Base-by-base conservation (phyloP, 2,888 invertebrate species). In the Vannuccia rotundouncinata region DNA sequence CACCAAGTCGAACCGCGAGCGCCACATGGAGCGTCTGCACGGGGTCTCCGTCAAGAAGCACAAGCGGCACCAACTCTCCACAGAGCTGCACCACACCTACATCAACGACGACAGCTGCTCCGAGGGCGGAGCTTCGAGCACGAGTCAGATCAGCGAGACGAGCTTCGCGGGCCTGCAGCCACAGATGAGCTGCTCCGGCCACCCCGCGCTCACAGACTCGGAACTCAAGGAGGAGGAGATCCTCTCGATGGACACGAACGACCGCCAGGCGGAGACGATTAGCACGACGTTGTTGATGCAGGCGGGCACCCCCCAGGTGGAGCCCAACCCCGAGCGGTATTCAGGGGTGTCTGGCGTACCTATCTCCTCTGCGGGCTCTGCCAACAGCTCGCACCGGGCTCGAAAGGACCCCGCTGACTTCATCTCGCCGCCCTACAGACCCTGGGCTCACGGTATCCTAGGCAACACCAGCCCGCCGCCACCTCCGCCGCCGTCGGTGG, bases 1-100 rank as follows among this genome's bases (percentile, higher is more conserved):
- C 45, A 97, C 96, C 0, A 97, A 97, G 87, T 95, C 95, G 5
- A 97, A 97, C 89, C 94, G 97, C 87, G 97, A 97, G 86, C 93
- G 97, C 13, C 97, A 97, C 87, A 89, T 97, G 81, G 89, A 82
- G 22, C 31, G 81, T 79, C 60, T 81, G n/a, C 81, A 81, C 30
- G 75, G 74, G 59, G 81, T 81, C 1, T 31, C 79, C 10, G 29
- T 80, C 1, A 80, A 80, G 29, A 27, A 78, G 17, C 79, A 78
- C 2, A 74, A 66, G 17, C 59, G 28, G 2, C 29, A 75, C 31
- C 74, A 31, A 60, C 30, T 79, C 28, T n/a, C 60, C 5, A 60
- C 59, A 17, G 25, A 59, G n/a, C 13, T 77, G 30, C 77, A 77
- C 17, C 27, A 29, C 1, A 28, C 77, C 25, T 30, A 30, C 29